These are phyloP conservation scores for Pleuronectes platessa DNA, from an alignment of 2,113 vertebrate species.

Conservation along the genomic window DNA sequence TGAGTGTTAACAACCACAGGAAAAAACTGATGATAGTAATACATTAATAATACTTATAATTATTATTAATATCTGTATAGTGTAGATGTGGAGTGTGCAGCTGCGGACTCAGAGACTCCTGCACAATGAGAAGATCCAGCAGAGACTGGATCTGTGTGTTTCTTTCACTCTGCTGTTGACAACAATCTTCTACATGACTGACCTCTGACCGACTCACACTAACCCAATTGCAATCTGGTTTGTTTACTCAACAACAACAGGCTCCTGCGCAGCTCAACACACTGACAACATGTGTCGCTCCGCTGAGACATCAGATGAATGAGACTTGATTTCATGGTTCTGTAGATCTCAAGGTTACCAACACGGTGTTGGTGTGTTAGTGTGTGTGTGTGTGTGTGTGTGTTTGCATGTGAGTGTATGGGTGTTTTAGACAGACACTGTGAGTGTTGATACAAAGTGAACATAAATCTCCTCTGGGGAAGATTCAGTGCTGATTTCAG, in stretches of 20 bases:
- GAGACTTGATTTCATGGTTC: slow-evolving; percentile 26
- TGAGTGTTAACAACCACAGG: too few species aligned
- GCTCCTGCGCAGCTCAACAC: slow-evolving; percentile 14
- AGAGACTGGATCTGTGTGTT: not conserved
- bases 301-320: slow-evolving; percentile 20
- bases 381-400: not conserved
- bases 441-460: not conserved
- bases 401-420: not conserved
- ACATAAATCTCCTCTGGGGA: not conserved
- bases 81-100: not conserved
- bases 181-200: not conserved
- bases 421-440: not conserved
- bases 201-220: not conserved
- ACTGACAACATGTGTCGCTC: slow-evolving; percentile 9
- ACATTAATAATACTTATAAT: too few species aligned
- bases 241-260: slow-evolving; percentile 16
- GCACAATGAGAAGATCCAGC: not conserved
- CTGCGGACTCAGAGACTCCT: not conserved
- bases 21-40: too few species aligned
- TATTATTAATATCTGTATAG: not conserved
- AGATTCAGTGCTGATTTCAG: not conserved
- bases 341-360: slow-evolving; percentile 22
- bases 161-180: not conserved
- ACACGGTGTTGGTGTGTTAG: not conserved
- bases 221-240: slow-evolving; percentile 29